phyloP scores from a whole-genome alignment of 2,113 vertebrate species.

The Geothlypis trichas region DNA sequence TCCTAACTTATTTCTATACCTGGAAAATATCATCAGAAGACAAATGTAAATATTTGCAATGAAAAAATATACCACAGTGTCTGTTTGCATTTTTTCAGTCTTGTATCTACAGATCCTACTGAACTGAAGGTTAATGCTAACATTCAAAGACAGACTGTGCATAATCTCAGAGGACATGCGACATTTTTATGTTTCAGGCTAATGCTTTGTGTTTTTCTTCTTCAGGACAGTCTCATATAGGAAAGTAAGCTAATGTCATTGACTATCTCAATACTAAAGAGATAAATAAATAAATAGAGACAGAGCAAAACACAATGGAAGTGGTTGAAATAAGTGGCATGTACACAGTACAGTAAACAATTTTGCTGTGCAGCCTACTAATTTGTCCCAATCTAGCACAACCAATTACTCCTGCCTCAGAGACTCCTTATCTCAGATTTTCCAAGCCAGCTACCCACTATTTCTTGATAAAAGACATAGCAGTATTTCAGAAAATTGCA shows the following conservation, averaged over 20 bases:
- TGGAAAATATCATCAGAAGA: slow-evolving; percentile 24
- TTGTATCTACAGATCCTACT: not conserved
- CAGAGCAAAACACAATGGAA: not conserved
- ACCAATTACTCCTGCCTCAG: slow-evolving; percentile 28
- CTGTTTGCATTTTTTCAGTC: slow-evolving; percentile 3
- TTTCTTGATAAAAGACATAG: slow-evolving; percentile 44
- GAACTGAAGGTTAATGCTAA: slow-evolving; percentile 54
- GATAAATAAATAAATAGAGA: slow-evolving; percentile 7
- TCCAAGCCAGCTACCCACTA: slow-evolving; percentile 33
- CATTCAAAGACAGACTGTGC: slow-evolving; percentile 39
- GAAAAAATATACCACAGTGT: not conserved
- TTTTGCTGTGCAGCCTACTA: not conserved
- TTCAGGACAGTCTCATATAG: not conserved
- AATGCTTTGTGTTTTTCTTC: slow-evolving; percentile 7
- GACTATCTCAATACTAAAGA: not conserved
- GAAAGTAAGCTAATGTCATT: slow-evolving; percentile 31
- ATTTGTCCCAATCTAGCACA: slow-evolving; percentile 37
- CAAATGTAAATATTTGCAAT: slow-evolving; percentile 31
- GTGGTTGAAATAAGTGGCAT: slow-evolving; percentile 6
- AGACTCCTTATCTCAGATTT: slow-evolving; percentile 38
- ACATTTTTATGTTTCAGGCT: slow-evolving; percentile 39
- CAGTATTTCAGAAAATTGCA: slow-evolving; percentile 55
- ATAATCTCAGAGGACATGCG: slow-evolving; percentile 15
- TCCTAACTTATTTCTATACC: not conserved
- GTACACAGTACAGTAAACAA: not conserved